Evolutionary conservation across 2,888 invertebrate species (phyloP), one percentile per base, ranked within the genome.

Genomic region (Lasioglossum marginatum): DNA sequence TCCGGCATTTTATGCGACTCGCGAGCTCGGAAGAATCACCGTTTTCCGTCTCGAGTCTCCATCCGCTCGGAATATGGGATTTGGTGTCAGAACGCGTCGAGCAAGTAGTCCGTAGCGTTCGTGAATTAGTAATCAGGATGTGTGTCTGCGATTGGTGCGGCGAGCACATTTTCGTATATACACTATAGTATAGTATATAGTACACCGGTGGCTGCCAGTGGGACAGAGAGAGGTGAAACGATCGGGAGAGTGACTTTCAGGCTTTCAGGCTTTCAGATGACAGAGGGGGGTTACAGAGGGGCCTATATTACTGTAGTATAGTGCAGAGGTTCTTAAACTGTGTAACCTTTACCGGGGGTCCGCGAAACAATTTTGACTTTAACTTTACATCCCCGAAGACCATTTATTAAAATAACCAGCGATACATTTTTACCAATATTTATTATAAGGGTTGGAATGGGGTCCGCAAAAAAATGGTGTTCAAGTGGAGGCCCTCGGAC

Each of bases 121-220:
- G 92, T 90, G 93, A 94, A 94, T 94, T 93, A 94, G 94, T 94
- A 94, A 94, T 94, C 94, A 93, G 93, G 91, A 93, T 93, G 89
- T 92, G 91, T 89, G 89, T 89, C 92, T 88, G 85, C 85, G 63
- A 63, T 6, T 31, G 63, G 63, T 31, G 63, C 31, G 63, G 19
- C 16, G 63, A n/a, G n/a, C 57, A 57, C 57, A 57, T 57, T 57
- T 57, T 57, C 57, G 57, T 57, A 57, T 57, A 57, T n/a, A 57
- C 57, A 57, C n/a, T n/a, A 57, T 57, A n/a, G 57, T 91, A 89
- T 91, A 73, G 23, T 52, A 23, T 52, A 52, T 52, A 52, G 10
- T 77, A 63, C 78, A 88, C 77, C 71, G 77, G 60, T 63, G 70
- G 48, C 72, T 10, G 19, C 48, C 19, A 34, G 12, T 23, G 34